Evolutionary conservation across 1,140 invertebrate genomes (phyloP).

Genomic region (Ptiloglossa arizonensis): DNA sequence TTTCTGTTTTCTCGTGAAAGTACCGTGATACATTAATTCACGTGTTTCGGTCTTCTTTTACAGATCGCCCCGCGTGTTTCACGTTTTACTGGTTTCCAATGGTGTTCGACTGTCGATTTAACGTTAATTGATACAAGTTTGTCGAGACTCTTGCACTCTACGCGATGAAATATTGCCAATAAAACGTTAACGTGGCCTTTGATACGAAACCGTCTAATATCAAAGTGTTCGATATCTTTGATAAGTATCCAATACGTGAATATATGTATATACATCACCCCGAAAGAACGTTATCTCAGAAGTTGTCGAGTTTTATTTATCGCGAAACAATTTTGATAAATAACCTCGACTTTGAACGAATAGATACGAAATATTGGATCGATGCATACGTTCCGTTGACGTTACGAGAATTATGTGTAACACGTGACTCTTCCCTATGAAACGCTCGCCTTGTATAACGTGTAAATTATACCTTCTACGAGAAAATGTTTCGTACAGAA

Average conservation of each 20-base stretch:
- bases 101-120: neutral
- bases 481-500: too few species aligned
- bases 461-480: too few species aligned
- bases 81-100: neutral
- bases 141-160: neutral
- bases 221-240: too few species aligned
- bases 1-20: conserved; percentile 22
- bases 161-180: neutral
- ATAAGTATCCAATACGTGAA: neutral
- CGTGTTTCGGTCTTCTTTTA: neutral
- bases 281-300: neutral
- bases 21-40: neutral
- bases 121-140: neutral
- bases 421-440: too few species aligned
- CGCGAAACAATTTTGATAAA: neutral
- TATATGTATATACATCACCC: neutral
- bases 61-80: neutral
- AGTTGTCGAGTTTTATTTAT: neutral
- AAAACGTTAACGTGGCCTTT: neutral
- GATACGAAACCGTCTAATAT: neutral
- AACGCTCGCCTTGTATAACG: too few species aligned
- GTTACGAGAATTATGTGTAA: too few species aligned
- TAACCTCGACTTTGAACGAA: neutral
- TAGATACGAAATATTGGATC: neutral
- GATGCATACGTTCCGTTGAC: too few species aligned